These are phyloP conservation scores for Dynastes maya DNA, from an alignment of 2,888 invertebrate species.

Conservation along the genomic window DNA sequence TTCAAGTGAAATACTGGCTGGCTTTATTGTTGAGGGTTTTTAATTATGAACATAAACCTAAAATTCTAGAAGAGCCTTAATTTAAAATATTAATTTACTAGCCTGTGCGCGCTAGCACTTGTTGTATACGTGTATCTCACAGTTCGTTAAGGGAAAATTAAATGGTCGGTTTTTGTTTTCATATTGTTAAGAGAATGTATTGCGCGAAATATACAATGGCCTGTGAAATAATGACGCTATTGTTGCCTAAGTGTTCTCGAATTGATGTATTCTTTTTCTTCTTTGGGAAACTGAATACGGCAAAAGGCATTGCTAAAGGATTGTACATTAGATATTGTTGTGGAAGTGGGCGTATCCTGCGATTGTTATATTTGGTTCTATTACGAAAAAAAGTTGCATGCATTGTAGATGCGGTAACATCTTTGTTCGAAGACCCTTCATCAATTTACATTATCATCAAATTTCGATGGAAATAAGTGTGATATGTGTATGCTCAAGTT, in stretches of 20 bases:
- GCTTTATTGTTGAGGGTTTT: too few species aligned
- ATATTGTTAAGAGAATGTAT: conserved; percentile 20
- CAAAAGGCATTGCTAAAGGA: background rate
- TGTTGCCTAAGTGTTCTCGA: conserved; percentile 18
- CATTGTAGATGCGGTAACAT: too few species aligned
- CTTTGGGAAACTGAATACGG: conserved; percentile 14
- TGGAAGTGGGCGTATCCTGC: background rate
- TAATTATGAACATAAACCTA: too few species aligned
- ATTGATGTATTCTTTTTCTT: conserved; percentile 21
- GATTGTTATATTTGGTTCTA: background rate
- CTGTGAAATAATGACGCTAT: conserved; percentile 26
- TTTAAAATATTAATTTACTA: too few species aligned
- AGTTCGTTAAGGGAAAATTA: conserved; percentile 7
- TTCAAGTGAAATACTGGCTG: too few species aligned
- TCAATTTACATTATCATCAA: too few species aligned
- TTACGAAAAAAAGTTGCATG: background rate
- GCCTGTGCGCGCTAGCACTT: too few species aligned
- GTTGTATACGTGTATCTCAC: too few species aligned
- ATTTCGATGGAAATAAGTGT: too few species aligned
- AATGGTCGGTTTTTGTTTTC: conserved; percentile 24
- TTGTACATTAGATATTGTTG: background rate
- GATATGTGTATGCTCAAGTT: too few species aligned
- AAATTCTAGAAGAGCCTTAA: too few species aligned
- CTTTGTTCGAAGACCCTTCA: too few species aligned
- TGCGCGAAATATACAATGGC: conserved; percentile 21